phyloP scores from a whole-genome alignment of 2,797 vertebrate genomes.

The Aldrovandia affinis region DNA sequence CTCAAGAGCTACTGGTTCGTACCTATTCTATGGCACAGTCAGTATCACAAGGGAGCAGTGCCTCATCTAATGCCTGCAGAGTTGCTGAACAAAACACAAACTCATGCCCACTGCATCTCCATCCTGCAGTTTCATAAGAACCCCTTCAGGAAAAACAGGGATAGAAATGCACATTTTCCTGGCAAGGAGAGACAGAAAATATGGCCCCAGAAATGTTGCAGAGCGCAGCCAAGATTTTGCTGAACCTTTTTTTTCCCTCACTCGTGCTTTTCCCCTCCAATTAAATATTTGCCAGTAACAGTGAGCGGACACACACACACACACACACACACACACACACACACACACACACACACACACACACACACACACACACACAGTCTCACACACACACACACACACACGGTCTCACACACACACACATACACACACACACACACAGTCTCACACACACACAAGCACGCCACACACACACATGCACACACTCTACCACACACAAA shows the following conservation, averaged over 20 bases:
- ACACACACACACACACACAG: no score
- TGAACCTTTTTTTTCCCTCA: slow-evolving; percentile 44
- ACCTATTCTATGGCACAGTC: neutral
- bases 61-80: neutral
- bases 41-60: neutral
- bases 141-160: slow-evolving; percentile 24
- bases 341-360: slow-evolving; percentile 8
- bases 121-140: slow-evolving; percentile 17
- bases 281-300: slow-evolving; percentile 6
- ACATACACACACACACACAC: neutral
- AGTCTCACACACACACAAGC: slow-evolving; percentile 12
- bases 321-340: neutral
- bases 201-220: slow-evolving; percentile 50
- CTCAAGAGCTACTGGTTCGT: neutral
- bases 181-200: slow-evolving; percentile 51
- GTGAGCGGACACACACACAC: no score
- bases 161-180: slow-evolving; percentile 49
- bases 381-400: neutral
- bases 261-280: slow-evolving; percentile 5
- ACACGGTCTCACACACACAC: neutral
- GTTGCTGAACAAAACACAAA: neutral
- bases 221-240: slow-evolving; percentile 50
- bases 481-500: no score
- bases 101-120: neutral
- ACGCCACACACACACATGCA: neutral